Conservation (phyloP, 2,113 vertebrate species). For the Vicugna pacos region DNA sequence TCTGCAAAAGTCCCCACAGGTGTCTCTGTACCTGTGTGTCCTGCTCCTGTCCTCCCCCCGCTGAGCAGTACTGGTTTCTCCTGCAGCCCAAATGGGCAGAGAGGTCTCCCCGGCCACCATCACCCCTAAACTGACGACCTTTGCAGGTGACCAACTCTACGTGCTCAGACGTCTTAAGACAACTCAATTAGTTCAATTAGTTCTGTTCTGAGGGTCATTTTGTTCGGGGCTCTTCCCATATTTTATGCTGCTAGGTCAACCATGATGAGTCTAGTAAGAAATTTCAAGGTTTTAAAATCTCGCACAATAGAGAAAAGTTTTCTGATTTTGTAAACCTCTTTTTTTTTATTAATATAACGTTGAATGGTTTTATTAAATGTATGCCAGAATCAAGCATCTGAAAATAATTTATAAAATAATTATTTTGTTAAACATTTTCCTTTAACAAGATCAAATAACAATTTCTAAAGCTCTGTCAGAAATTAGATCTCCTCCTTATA, state of each 20-base stretch:
- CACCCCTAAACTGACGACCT: accelerated
- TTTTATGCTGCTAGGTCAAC: background rate
- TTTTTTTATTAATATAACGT: background rate
- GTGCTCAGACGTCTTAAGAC: too few species aligned
- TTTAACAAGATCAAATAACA: background rate
- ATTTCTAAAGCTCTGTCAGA: background rate
- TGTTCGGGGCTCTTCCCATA: background rate
- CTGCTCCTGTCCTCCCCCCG: background rate
- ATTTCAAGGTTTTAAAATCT: background rate
- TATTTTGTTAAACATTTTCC: background rate
- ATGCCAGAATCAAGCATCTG: background rate
- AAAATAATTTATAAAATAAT: background rate
- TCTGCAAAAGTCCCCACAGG: background rate
- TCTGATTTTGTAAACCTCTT: background rate
- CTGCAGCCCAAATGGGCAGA: too few species aligned
- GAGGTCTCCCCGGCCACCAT: background rate
- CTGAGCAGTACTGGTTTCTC: background rate
- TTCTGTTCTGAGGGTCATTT: background rate
- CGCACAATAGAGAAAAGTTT: background rate
- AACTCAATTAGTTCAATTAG: background rate
- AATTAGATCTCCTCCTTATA: background rate
- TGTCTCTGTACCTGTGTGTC: background rate
- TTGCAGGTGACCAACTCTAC: accelerated
- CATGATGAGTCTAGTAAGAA: background rate
- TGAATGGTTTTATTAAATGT: background rate